These are phyloP conservation scores for Syngnathus acus DNA, from an alignment of 2,797 vertebrate species.

Conservation along the genomic window DNA sequence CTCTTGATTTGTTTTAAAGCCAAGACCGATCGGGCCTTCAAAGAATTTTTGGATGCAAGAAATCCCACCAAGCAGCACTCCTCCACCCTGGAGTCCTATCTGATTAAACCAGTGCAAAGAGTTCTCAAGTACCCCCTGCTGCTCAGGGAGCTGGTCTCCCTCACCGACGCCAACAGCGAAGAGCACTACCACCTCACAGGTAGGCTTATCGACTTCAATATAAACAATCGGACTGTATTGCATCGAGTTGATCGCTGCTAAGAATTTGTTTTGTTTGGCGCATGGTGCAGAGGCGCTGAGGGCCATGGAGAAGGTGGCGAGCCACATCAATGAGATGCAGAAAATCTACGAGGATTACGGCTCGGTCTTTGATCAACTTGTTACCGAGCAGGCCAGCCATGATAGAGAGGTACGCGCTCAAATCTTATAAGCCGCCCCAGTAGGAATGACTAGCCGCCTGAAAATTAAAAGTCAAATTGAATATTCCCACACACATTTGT, in stretches of 20 bases:
- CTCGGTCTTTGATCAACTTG: conserved; percentile 90
- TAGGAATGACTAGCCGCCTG: conserved; percentile 1
- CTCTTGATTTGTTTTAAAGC: conserved; percentile 55
- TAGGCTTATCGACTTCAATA: conserved; percentile 30
- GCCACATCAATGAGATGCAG: conserved; percentile 99
- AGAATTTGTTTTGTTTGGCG: conserved; percentile 1
- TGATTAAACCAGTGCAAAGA: conserved; percentile 97
- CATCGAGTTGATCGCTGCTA: neutral
- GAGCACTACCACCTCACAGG: conserved; percentile 95
- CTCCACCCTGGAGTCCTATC: conserved; percentile 92
- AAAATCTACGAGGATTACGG: conserved; percentile 98
- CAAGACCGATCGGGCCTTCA: conserved; percentile 90
- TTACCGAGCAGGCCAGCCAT: conserved; percentile 84
- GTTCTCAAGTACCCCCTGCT: conserved; percentile 96
- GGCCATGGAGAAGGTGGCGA: conserved; percentile 98
- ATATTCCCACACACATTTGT: conserved; percentile 1
- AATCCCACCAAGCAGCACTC: conserved; percentile 97
- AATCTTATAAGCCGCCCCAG: neutral
- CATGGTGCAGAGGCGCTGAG: conserved; percentile 82
- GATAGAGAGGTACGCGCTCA: conserved; percentile 80
- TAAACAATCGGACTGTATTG: neutral
- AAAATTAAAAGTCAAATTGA: neutral
- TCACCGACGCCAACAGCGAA: conserved; percentile 89
- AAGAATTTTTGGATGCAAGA: conserved; percentile 85
- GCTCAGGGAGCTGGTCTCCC: conserved; percentile 89